Evolutionary conservation across 2,888 invertebrate species (phyloP), one percentile per base, ranked within the genome.

Genomic region (Papilio demoleus): DNA sequence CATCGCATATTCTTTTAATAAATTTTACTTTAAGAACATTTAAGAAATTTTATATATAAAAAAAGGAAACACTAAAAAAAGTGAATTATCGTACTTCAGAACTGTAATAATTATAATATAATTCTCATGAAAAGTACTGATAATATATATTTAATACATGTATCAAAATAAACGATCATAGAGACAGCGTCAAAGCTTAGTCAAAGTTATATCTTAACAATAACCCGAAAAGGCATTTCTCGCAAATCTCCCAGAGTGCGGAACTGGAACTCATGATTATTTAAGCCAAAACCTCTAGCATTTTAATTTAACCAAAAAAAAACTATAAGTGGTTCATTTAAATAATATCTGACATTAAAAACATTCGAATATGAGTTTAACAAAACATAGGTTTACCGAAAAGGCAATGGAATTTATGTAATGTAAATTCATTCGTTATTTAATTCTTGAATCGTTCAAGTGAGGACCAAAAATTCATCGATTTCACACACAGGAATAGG

Each of bases 401-500:
- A 31, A 31, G 3, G 6, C 31, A 31, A 6, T 6, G 31, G 3
- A 31, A 4, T 31, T 31, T 31, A 31, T 31, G 3, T 4, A 11
- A 4, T 24, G n/a, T 12, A n/a, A n/a, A n/a, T 27, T 24, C n/a
- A 53, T 27, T 14, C 53, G n/a, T 53, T 31, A 17, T 6, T n/a
- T n/a, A 53, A 53, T n/a, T 17, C 53, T 31, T 53, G 31, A 53
- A 53, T 9, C 53, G 17, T 31, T 53, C 53, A 17, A 31, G 53
- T n/a, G n/a, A 31, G 5, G 31, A 31, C n/a, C 31, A 53, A 53
- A n/a, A 31, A 53, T 53, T 53, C 53, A 53, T 31, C 31, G 53
- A 50, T 38, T 53, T 64, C 22, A 47, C 36, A 50, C 50, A 63
- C 63, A 45, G 63, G 50, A 36, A 50, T 36, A 63, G 50, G 63